A percentile compares a stretch with the other conserved stretches of the same genome.
Conservation (phyloP, 2,113 vertebrate species). For the Ceuthmochares aereus region DNA sequence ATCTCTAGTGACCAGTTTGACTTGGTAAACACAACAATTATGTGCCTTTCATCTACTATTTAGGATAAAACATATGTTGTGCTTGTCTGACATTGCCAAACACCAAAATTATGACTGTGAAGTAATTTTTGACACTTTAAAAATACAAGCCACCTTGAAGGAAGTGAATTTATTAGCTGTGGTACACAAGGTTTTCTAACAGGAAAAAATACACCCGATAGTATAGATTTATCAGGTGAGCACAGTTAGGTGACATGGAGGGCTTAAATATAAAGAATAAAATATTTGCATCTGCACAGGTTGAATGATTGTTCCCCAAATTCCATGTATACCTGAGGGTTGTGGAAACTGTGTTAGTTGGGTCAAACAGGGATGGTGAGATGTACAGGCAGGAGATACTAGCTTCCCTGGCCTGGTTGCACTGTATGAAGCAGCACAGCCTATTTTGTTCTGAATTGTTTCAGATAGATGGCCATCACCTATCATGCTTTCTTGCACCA, state of each 20-base stretch:
- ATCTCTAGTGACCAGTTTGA: background rate
- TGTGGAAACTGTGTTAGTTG: background rate
- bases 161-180: conserved; percentile 24
- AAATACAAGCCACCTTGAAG: background rate
- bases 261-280: background rate
- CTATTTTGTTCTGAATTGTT: background rate
- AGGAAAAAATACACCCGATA: background rate
- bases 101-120: conserved; percentile 32
- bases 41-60: background rate
- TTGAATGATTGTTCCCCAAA: background rate
- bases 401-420: fast-evolving
- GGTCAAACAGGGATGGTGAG: background rate
- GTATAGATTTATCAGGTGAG: background rate
- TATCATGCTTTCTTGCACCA: fast-evolving
- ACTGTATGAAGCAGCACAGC: fast-evolving
- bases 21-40: background rate
- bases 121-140: conserved; percentile 60
- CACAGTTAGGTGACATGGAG: background rate
- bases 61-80: conserved; percentile 2
- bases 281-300: background rate
- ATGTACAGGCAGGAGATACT: background rate
- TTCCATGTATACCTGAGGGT: background rate
- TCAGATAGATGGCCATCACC: background rate
- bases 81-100: conserved; percentile 26
- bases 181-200: background rate